phyloP scores from a whole-genome alignment of 1,140 invertebrate genomes.

The Pseudomyrmex concolor region DNA sequence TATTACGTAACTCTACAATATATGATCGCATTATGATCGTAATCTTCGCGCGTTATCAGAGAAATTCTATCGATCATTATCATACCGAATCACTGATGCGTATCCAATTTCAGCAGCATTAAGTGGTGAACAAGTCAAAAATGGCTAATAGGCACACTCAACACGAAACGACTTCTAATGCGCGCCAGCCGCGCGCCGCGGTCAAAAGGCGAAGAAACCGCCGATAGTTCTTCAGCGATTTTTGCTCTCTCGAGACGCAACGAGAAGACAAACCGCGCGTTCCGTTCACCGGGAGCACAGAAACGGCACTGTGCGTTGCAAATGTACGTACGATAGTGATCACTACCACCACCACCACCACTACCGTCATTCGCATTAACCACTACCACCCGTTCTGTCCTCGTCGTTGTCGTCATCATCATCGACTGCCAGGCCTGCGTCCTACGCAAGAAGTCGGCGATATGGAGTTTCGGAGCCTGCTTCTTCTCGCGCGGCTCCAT shows the following conservation, averaged over 20 bases:
- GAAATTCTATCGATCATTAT: not conserved
- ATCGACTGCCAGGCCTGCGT: constrained; percentile 63
- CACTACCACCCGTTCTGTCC: constrained; percentile 56
- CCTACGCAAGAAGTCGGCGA: constrained; percentile 76
- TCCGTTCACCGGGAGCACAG: constrained; percentile 78
- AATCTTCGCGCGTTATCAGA: no score
- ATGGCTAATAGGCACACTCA: constrained; percentile 5
- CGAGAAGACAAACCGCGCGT: constrained; percentile 67
- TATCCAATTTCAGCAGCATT: not conserved
- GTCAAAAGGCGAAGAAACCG: no score
- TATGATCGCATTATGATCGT: not conserved
- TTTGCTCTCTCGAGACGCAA: not conserved
- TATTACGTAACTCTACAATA: constrained; percentile 12
- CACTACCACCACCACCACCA: constrained; percentile 66
- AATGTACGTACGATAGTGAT: constrained; percentile 70
- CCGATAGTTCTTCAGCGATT: constrained; percentile 15
- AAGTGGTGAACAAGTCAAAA: not conserved
- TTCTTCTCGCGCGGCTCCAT: constrained; percentile 32
- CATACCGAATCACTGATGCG: not conserved
- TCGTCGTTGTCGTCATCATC: constrained; percentile 47
- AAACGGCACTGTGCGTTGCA: constrained; percentile 81
- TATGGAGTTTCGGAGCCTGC: constrained; percentile 66
- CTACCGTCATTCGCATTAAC: constrained; percentile 65
- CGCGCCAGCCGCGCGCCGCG: not conserved
- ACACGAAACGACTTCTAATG: constrained; percentile 22